Evolutionary conservation across 30 jellyfish, hydroid and myxozoan genomes (phyloP).

Genomic region (Cassiopea xamachana): DNA sequence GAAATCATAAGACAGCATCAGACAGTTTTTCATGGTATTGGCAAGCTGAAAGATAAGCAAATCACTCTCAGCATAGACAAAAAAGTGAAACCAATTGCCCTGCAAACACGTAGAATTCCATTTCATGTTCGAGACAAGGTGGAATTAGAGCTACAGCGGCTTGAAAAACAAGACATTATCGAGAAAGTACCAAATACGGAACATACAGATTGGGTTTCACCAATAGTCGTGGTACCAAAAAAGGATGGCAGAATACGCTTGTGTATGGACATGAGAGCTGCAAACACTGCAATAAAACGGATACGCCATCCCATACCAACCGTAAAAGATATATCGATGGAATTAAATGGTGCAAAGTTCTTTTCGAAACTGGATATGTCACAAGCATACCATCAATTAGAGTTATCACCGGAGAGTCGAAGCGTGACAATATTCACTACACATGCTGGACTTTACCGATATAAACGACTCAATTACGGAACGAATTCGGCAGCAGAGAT

Average conservation of each 20-base stretch:
- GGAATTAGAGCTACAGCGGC: conserved; percentile 27
- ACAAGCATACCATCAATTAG: conserved; percentile 48
- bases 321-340: conserved; percentile 42
- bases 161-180: conserved; percentile 42
- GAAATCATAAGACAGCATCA: conserved; percentile 20
- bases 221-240: conserved; percentile 33
- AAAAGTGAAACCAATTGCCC: conserved; percentile 49
- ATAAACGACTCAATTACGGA: not conserved
- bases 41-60: conserved; percentile 36
- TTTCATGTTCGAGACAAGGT: conserved; percentile 48
- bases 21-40: conserved; percentile 30
- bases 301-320: conserved; percentile 35
- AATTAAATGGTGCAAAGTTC: conserved; percentile 26
- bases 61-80: conserved; percentile 11
- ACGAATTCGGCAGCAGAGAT: conserved; percentile 23
- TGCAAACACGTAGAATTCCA: conserved; percentile 40
- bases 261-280: conserved; percentile 56
- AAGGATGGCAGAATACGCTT: conserved; percentile 6
- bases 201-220: conserved; percentile 50
- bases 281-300: conserved; percentile 38
- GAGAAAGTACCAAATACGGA: conserved; percentile 53
- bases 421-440: conserved; percentile 1
- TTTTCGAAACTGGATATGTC: conserved; percentile 18
- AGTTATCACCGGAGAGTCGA: not conserved
- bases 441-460: conserved; percentile 23